Evolutionary conservation across 2,888 invertebrate genomes (phyloP).

Genomic region (Phalera bucephala): DNA sequence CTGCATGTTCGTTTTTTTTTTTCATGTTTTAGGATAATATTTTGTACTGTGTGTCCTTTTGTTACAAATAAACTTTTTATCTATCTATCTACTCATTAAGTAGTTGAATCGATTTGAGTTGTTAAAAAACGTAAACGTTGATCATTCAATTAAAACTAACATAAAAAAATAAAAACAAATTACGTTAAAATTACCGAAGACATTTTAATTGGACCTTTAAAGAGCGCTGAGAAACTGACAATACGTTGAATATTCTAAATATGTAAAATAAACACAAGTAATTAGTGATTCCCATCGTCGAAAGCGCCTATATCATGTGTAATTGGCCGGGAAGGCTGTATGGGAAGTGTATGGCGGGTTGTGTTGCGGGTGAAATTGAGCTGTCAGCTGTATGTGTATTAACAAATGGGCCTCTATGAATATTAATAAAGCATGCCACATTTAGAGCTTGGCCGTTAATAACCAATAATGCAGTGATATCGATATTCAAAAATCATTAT

Average conservation of each 20-base stretch:
- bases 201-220: not conserved
- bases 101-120: too few relatives aligned
- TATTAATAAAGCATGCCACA: constrained; percentile 68
- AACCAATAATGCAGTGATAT: too few relatives aligned
- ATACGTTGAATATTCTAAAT: not conserved
- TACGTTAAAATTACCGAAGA: not conserved
- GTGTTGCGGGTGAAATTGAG: constrained; percentile 69
- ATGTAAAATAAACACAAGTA: constrained; percentile 8
- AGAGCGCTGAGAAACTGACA: not conserved
- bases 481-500: too few relatives aligned
- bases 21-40: too few relatives aligned
- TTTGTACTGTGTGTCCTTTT: too few relatives aligned
- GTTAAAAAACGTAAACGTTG: too few relatives aligned
- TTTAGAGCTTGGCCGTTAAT: constrained; percentile 11
- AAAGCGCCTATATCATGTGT: constrained; percentile 38
- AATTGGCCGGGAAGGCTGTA: constrained; percentile 44
- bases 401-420: constrained; percentile 76
- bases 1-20: too few relatives aligned
- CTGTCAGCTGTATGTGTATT: constrained; percentile 72
- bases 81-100: too few relatives aligned
- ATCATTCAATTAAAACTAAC: too few relatives aligned
- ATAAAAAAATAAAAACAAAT: too few relatives aligned
- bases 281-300: constrained; percentile 27
- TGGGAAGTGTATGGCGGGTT: constrained; percentile 43
- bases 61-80: too few relatives aligned